phyloP scores from a whole-genome alignment of 2,888 invertebrate genomes.

The Graphium colonna region DNA sequence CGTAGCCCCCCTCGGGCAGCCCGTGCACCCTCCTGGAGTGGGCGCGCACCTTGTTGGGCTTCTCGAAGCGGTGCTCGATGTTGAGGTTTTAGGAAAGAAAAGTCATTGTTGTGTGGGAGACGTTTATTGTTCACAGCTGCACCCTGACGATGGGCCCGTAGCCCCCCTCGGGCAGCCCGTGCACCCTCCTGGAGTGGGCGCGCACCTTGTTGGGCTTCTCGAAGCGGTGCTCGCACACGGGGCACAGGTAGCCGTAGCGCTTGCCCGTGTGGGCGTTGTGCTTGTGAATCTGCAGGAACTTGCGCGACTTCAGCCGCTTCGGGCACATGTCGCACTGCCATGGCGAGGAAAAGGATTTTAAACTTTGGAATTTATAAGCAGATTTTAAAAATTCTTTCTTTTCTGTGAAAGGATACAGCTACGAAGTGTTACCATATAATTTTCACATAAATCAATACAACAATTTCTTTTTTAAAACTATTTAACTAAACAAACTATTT shows the following conservation, averaged over 20 bases:
- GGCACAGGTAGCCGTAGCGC: conserved; percentile 62
- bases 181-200: conserved; percentile 60
- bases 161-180: conserved; percentile 56
- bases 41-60: conserved; percentile 69
- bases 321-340: conserved; percentile 72
- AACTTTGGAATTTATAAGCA: no score
- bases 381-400: no score
- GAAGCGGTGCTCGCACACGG: conserved; percentile 63
- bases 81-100: no score
- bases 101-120: no score
- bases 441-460: no score
- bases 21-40: conserved; percentile 64
- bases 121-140: no score
- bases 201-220: conserved; percentile 73
- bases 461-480: no score
- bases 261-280: conserved; percentile 70
- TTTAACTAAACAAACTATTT: no score
- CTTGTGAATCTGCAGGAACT: conserved; percentile 71
- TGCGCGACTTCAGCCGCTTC: conserved; percentile 63
- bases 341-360: no score
- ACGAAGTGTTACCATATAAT: no score
- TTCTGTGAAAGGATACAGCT: no score
- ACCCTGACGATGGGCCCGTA: conserved; percentile 58
- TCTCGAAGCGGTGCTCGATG: conserved; percentile 68
- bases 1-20: conserved; percentile 53